Evolutionary conservation across 2,888 invertebrate species (phyloP).

Genomic region (Heliconius ethilla): DNA sequence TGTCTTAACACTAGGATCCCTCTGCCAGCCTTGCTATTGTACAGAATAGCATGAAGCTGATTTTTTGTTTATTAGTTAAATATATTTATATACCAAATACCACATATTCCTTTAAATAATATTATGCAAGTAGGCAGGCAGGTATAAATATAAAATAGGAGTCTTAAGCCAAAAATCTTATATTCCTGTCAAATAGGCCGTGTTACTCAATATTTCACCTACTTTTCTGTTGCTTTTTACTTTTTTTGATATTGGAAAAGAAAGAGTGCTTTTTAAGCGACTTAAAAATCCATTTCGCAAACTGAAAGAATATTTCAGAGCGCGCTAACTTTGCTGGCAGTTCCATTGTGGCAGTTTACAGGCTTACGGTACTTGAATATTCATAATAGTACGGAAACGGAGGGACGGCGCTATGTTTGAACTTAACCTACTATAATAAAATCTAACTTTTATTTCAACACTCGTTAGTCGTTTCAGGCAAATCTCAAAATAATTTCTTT

Average conservation of each 20-base stretch:
- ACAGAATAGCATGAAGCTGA: no score
- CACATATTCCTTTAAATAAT: not conserved
- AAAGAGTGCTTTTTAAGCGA: conserved; percentile 37
- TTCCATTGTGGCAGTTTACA: conserved; percentile 41
- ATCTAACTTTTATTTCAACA: conserved; percentile 25
- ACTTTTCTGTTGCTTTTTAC: conserved; percentile 15
- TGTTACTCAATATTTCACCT: not conserved
- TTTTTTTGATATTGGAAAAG: conserved; percentile 35
- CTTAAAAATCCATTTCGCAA: conserved; percentile 42
- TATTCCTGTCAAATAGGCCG: not conserved
- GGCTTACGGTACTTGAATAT: conserved; percentile 38
- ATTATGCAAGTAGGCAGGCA: not conserved
- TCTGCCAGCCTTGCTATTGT: no score
- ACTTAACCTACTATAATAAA: conserved; percentile 35
- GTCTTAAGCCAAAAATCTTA: not conserved
- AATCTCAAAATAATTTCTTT: conserved; percentile 4
- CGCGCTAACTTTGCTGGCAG: conserved; percentile 40
- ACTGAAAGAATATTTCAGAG: conserved; percentile 40
- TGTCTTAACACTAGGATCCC: no score
- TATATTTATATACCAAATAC: not conserved
- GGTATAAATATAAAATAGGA: not conserved
- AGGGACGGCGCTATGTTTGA: conserved; percentile 33
- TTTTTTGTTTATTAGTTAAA: not conserved
- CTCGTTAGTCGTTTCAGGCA: not conserved
- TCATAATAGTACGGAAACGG: conserved; percentile 34